Evolutionary conservation across 2,888 invertebrate genomes (phyloP).

Genomic region (Acanthococcus lagerstroemiae): DNA sequence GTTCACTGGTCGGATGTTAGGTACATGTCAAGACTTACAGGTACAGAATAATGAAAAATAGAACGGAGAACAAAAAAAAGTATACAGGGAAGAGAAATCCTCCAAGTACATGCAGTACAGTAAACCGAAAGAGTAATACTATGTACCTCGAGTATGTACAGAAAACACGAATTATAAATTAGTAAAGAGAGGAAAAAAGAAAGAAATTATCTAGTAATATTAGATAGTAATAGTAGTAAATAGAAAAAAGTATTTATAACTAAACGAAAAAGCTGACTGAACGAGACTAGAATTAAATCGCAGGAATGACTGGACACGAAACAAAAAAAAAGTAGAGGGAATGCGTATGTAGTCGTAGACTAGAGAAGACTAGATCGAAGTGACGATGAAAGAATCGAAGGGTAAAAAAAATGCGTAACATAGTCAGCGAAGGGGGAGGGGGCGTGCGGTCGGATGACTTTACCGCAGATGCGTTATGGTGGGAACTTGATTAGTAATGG

Average conservation of each 20-base stretch:
- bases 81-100: background rate
- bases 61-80: background rate
- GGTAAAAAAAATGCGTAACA: background rate
- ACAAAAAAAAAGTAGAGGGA: background rate
- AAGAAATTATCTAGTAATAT: background rate
- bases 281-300: conserved; percentile 21
- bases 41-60: background rate
- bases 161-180: conserved; percentile 4
- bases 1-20: too few species aligned
- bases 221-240: too few species aligned
- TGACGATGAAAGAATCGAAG: background rate
- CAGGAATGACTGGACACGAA: conserved; percentile 11
- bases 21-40: too few species aligned
- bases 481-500: conserved; percentile 25
- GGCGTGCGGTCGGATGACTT: background rate
- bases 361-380: conserved; percentile 26
- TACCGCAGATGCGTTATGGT: conserved; percentile 29
- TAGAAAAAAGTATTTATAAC: too few species aligned
- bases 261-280: conserved; percentile 13
- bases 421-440: background rate
- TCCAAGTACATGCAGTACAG: too few species aligned
- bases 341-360: conserved; percentile 22
- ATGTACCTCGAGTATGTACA: background rate
- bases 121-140: too few species aligned
- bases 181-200: background rate